These are phyloP conservation scores for Gambusia affinis DNA, from an alignment of 2,113 vertebrate genomes.

Conservation along the genomic window DNA sequence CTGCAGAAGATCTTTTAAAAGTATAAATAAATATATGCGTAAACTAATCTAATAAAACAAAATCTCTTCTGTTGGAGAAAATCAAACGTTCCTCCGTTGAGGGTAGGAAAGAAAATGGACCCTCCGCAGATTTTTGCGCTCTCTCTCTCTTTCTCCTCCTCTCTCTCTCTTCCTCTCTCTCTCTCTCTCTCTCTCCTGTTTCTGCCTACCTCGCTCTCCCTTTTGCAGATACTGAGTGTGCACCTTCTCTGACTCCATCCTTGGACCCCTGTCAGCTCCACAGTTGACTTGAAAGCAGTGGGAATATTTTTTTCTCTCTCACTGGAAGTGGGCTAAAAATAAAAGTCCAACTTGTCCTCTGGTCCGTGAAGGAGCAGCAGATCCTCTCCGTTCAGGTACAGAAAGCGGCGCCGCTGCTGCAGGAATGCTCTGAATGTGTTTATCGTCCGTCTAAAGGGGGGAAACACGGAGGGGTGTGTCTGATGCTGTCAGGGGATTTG, in stretches of 20 bases:
- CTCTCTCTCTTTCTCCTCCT: constrained; percentile 22
- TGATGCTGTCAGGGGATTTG: constrained; percentile 18
- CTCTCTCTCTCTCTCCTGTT: constrained; percentile 21
- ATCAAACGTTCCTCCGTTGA: neutral
- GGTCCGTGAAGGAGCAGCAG: constrained; percentile 46
- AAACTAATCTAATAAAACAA: neutral
- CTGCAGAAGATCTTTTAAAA: neutral
- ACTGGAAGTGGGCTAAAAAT: constrained; percentile 34
- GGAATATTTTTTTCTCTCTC: constrained; percentile 41
- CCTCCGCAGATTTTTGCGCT: constrained; percentile 48
- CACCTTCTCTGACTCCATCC: constrained; percentile 42
- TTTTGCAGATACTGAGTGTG: constrained; percentile 51
- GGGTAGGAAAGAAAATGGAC: constrained; percentile 48
- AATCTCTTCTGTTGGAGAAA: neutral
- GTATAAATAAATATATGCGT: neutral
- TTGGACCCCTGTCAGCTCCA: constrained; percentile 37
- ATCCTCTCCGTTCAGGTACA: constrained; percentile 60
- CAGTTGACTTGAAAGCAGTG: constrained; percentile 35
- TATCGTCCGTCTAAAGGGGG: constrained; percentile 9
- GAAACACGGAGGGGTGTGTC: constrained; percentile 72
- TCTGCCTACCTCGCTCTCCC: constrained; percentile 26
- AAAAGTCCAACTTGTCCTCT: constrained; percentile 42
- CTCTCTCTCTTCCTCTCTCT: constrained; percentile 7
- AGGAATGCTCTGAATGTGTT: constrained; percentile 41
- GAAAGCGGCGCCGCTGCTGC: neutral